A percentile compares a stretch with the other conserved stretches of the same genome.
Conservation (phyloP, 2,888 invertebrate genomes). For the Leptopilina syphax region DNA sequence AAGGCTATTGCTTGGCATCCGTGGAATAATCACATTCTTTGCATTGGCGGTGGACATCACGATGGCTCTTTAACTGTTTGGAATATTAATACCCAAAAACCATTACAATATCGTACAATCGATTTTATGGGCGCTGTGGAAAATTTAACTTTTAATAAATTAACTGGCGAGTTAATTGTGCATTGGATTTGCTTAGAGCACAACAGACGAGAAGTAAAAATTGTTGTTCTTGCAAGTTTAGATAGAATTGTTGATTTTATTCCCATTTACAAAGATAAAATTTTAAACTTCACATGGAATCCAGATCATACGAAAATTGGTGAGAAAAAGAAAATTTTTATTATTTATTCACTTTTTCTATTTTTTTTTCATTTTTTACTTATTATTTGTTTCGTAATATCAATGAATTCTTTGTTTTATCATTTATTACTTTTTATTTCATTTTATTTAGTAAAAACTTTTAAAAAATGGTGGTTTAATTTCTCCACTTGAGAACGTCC, state of each 20-base stretch:
- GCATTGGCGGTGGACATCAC: slow-evolving; percentile 64
- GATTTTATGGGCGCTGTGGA: slow-evolving; percentile 60
- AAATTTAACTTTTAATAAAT: slow-evolving; percentile 66
- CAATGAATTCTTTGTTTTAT: too few relatives aligned
- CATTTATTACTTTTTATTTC: too few relatives aligned
- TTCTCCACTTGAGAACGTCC: too few relatives aligned
- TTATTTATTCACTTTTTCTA: not conserved
- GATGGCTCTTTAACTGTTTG: slow-evolving; percentile 66
- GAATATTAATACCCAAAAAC: slow-evolving; percentile 61
- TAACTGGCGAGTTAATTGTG: slow-evolving; percentile 69
- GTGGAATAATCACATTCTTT: slow-evolving; percentile 61
- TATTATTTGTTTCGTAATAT: too few relatives aligned
- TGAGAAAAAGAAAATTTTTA: slow-evolving; percentile 45
- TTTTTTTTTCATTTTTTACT: not conserved
- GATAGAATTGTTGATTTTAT: slow-evolving; percentile 66
- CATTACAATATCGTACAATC: slow-evolving; percentile 58
- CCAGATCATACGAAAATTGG: slow-evolving; percentile 65
- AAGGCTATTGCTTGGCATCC: slow-evolving; percentile 71
- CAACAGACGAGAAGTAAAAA: slow-evolving; percentile 51
- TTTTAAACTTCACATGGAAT: slow-evolving; percentile 63
- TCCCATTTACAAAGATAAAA: slow-evolving; percentile 51
- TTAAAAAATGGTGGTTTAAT: too few relatives aligned
- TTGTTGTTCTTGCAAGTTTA: slow-evolving; percentile 64
- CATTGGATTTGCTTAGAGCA: slow-evolving; percentile 63
- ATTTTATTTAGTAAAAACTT: too few relatives aligned